Conservation (phyloP, 2,888 invertebrate species). For the Mimas tiliae region DNA sequence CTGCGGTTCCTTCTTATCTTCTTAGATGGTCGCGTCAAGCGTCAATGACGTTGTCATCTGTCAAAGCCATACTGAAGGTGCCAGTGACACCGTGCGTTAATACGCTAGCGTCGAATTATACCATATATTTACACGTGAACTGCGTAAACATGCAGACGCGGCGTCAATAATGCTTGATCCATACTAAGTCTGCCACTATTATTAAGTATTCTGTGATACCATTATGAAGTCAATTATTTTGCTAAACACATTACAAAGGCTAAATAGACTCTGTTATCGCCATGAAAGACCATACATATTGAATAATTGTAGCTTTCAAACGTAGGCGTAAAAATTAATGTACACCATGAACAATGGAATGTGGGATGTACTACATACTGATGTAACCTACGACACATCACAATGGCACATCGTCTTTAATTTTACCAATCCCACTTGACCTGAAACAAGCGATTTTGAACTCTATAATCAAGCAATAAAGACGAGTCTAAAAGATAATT, state of each 20-base stretch:
- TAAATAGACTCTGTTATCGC: neutral
- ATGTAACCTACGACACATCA: conserved; percentile 46
- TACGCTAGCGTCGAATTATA: too few relatives aligned
- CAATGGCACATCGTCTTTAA: conserved; percentile 56
- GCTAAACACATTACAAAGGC: neutral
- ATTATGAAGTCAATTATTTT: too few relatives aligned
- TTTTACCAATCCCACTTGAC: conserved; percentile 34
- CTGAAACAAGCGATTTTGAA: conserved; percentile 8
- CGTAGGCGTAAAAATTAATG: conserved; percentile 54
- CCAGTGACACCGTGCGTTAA: too few relatives aligned
- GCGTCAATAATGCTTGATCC: too few relatives aligned
- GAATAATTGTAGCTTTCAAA: conserved; percentile 33
- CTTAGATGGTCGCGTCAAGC: too few relatives aligned
- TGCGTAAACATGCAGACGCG: too few relatives aligned
- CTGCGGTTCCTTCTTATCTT: too few relatives aligned
- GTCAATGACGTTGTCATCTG: too few relatives aligned
- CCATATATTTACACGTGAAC: too few relatives aligned
- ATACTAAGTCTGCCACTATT: too few relatives aligned
- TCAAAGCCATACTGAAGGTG: too few relatives aligned
- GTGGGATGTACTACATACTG: conserved; percentile 59
- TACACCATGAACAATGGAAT: conserved; percentile 60
- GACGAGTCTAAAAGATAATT: conserved; percentile 42
- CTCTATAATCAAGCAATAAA: conserved; percentile 35
- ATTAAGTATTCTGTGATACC: too few relatives aligned
- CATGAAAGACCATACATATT: conserved; percentile 13